Base-by-base conservation (phyloP, 2,113 vertebrate genomes). In the Clinocottus analis region DNA sequence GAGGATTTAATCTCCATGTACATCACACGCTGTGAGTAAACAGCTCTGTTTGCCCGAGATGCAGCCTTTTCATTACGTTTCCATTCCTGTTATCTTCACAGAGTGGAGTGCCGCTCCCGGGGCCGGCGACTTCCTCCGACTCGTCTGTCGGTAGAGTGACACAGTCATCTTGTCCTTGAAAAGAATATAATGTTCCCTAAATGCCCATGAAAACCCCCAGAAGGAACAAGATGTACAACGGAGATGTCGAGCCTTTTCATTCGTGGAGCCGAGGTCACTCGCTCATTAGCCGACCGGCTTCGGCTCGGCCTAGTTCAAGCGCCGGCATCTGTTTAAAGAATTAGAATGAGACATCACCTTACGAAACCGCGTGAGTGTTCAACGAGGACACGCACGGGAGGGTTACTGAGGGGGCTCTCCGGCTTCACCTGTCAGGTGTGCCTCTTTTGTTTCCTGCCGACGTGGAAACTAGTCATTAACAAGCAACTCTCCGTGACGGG, bases 391-490 rank as follows among this genome's bases (percentile, higher is more conserved):
- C 71, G 35, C 35, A 13, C 35, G 33, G 33, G 58, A 31, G 45
- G 53, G 25, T 19, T 27, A 13, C 43, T 72, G 61, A 77, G 67
- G 61, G 35, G 45, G 53, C 25, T 43, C 56, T 17, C 16, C 13
- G 69, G 71, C 43, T 10, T 63, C 70, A 17, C 25, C 14, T 55
- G 41, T 55, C 21, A 25, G 13, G 35, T 19, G 39, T 0, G 13
- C 39, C 59, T 49, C 37, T 65, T 37, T 33, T 77, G 37, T 68
- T 49, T 45, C 53, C 61, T 13, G 21, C n/a, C 45, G 29, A 65
- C 19, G 78, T 37, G 51, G 23, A 77, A 56, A 73, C 43, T 0
- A 60, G 39, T 68, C n/a, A 77, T 61, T 56, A 82, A 29, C 35
- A 79, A 49, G 39, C 16, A 31, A 27, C 19, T 64, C 27, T 68